These are phyloP conservation scores for Pseudoatta argentina DNA, from an alignment of 1,140 invertebrate species.

Conservation along the genomic window DNA sequence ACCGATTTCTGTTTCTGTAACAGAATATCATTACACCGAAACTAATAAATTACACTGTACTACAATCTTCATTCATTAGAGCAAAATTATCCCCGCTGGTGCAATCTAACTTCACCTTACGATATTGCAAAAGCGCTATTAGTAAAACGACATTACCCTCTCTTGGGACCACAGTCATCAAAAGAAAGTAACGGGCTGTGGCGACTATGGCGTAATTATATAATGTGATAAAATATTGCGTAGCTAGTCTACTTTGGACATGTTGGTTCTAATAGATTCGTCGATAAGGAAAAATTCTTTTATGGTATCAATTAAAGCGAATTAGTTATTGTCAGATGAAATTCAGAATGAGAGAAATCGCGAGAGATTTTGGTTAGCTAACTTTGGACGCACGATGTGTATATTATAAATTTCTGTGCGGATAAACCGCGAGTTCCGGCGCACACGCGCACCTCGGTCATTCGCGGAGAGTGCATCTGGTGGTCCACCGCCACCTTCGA, in stretches of 20 bases:
- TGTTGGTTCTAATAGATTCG: background rate
- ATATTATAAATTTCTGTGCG: conserved; percentile 50
- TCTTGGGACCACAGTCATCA: conserved; percentile 13
- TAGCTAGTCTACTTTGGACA: background rate
- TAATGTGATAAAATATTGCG: conserved; percentile 12
- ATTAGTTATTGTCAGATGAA: background rate
- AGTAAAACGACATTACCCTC: conserved; percentile 45
- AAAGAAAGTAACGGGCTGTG: conserved; percentile 32
- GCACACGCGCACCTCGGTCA: conserved; percentile 47
- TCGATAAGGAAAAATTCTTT: background rate
- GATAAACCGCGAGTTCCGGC: conserved; percentile 44
- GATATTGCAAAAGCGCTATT: conserved; percentile 54
- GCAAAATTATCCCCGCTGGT: conserved; percentile 43
- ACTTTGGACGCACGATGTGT: background rate
- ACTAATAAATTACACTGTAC: conserved; percentile 41
- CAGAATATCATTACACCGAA: conserved; percentile 4
- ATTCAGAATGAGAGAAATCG: background rate
- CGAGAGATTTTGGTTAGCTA: conserved; percentile 7
- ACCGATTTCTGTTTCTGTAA: conserved; percentile 2
- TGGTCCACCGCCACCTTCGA: conserved; percentile 27
- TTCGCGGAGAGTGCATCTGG: conserved; percentile 24
- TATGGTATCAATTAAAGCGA: background rate
- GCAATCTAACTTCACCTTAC: conserved; percentile 46
- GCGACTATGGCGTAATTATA: conserved; percentile 17
- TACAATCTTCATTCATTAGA: conserved; percentile 41